Evolutionary conservation across 2,797 vertebrate species (phyloP), one percentile per base, ranked within the genome.

Genomic region (Pempheris klunzingeri): DNA sequence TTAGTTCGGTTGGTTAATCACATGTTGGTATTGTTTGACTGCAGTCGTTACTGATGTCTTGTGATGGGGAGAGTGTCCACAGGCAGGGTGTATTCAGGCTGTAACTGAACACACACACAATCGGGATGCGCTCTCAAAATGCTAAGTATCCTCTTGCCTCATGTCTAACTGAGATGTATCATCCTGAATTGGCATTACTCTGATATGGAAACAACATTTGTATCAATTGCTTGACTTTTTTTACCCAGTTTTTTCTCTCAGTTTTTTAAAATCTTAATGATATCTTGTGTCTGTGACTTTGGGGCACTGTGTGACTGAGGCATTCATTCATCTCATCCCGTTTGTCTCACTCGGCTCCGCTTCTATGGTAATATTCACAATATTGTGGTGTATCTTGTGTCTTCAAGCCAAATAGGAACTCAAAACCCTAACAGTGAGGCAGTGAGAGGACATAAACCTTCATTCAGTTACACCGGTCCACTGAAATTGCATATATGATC

Each of bases 351-450:
- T 32, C 6, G 24, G 36, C 41, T 81, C 52, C 68, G 85, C 57
- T 83, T 50, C 82, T 65, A 85, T 72, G 78, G 76, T 30, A 71
- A 87, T 85, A 34, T 71, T 36, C 76, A 73, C 67, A 85, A 80
- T 70, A 80, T 77, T 78, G 24, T 38, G 63, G 41, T 24, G 63
- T 22, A 50, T 61, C 73, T 18, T 80, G 76, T 83, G 80, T 57
- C 62, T 75, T 72, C 53, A 74, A 53, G 46, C 50, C 47, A 71
- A 70, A 82, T 26, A 50, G 0, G 30, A 68, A 74, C 46, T 38
- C 20, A 36, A 74, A 69, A 73, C 5, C 26, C 15, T 26, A 1
- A 39, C 54, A 52, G 46, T 12, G 17, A 65, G 34, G 65, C 41
- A 71, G 64, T 18, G 13, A 61, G 58, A 78, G 59, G 52, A 50